Conservation (phyloP, 2,888 invertebrate genomes). For the Eilema caniola region DNA sequence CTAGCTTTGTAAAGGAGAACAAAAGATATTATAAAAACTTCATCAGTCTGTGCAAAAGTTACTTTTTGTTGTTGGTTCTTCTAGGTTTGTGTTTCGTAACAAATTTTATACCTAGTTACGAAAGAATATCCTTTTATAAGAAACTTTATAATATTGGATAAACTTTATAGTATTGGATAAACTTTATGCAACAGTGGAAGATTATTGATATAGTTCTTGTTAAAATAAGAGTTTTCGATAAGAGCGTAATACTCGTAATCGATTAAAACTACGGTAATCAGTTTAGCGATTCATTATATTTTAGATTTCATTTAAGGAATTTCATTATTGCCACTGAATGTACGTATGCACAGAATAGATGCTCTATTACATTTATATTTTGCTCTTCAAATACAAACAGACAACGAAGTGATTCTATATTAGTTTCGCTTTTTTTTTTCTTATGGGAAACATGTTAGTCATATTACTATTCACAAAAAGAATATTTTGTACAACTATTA, state of each 20-base stretch:
- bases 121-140: neutral
- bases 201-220: neutral
- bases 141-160: no score
- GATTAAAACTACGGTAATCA: no score
- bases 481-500: neutral
- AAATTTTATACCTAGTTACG: neutral
- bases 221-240: no score
- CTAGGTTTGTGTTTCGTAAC: neutral
- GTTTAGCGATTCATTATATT: no score
- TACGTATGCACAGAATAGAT: no score
- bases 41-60: neutral
- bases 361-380: no score
- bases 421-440: neutral
- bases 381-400: neutral
- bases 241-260: no score
- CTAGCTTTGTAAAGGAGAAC: neutral
- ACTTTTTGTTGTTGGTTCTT: neutral
- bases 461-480: no score
- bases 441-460: no score
- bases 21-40: neutral
- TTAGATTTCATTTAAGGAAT: no score
- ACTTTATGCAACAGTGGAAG: neutral
- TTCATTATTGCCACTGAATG: no score
- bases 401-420: neutral
- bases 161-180: neutral